Percentiles rank a stretch among this genome's conserved stretches.
These are phyloP conservation scores for Meriones unguiculatus DNA, from an alignment of 2,113 vertebrate genomes.

Conservation along the genomic window DNA sequence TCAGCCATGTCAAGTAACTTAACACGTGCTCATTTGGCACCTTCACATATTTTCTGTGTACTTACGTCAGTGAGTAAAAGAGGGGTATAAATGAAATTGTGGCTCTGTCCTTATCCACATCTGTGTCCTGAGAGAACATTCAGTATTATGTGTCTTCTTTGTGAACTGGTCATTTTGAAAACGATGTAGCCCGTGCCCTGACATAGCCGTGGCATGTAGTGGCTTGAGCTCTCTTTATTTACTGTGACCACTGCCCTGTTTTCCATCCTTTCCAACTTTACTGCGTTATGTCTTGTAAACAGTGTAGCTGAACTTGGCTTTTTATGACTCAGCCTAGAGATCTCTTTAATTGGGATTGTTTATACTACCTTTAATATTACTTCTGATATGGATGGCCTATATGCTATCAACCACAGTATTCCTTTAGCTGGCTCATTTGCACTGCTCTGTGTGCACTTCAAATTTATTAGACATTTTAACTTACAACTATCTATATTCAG, in stretches of 20 bases:
- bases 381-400: no score
- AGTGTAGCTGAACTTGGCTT: not conserved
- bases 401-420: not conserved
- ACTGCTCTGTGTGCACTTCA: not conserved
- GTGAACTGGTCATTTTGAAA: not conserved
- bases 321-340: not conserved
- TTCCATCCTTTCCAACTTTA: not conserved
- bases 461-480: not conserved
- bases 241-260: fast-evolving
- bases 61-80: not conserved
- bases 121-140: not conserved
- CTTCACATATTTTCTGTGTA: not conserved
- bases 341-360: not conserved
- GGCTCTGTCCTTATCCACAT: not conserved
- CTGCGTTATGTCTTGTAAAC: not conserved
- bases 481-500: not conserved
- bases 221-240: not conserved
- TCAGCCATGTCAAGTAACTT: not conserved
- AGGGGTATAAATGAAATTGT: not conserved
- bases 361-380: not conserved
- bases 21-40: not conserved
- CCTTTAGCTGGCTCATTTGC: not conserved
- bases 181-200: not conserved
- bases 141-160: not conserved
- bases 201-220: not conserved